Evolutionary conservation across 2,797 vertebrate species (phyloP).

Genomic region (Rhynchonycteris naso): DNA sequence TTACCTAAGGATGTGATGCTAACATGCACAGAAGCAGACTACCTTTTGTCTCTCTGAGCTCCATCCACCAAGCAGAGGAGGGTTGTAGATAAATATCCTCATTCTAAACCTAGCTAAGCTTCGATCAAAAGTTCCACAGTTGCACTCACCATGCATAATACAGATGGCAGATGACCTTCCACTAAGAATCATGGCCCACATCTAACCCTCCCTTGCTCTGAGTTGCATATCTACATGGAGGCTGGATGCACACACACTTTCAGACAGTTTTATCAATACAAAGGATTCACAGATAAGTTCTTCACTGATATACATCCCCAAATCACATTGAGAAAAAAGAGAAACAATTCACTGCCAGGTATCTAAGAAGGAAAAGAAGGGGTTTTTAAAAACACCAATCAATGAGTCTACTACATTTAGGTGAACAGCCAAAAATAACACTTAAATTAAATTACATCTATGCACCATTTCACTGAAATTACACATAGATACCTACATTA

Average conservation of each 20-base stretch:
- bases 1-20: slow-evolving; percentile 56
- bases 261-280: slow-evolving; percentile 70
- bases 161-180: slow-evolving; percentile 62
- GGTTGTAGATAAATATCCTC: slow-evolving; percentile 53
- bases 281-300: slow-evolving; percentile 54
- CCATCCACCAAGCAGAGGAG: slow-evolving; percentile 70
- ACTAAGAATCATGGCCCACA: slow-evolving; percentile 69
- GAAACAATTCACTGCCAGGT: slow-evolving; percentile 56
- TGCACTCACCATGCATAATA: slow-evolving; percentile 63
- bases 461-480: slow-evolving; percentile 90
- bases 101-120: slow-evolving; percentile 66
- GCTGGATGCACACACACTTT: slow-evolving; percentile 65
- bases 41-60: slow-evolving; percentile 60
- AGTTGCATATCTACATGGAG: slow-evolving; percentile 82
- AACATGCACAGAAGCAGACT: slow-evolving; percentile 55
- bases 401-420: slow-evolving; percentile 87
- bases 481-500: slow-evolving; percentile 92
- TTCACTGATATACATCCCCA: slow-evolving; percentile 71
- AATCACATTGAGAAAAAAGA: slow-evolving; percentile 60
- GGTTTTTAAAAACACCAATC: slow-evolving; percentile 65
- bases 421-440: slow-evolving; percentile 85
- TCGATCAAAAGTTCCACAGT: slow-evolving; percentile 57
- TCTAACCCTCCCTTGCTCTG: slow-evolving; percentile 72
- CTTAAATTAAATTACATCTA: slow-evolving; percentile 87
- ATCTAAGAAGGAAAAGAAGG: slow-evolving; percentile 62